Conservation (phyloP, 1,140 invertebrate genomes). For the Holotrichia oblita region DNA sequence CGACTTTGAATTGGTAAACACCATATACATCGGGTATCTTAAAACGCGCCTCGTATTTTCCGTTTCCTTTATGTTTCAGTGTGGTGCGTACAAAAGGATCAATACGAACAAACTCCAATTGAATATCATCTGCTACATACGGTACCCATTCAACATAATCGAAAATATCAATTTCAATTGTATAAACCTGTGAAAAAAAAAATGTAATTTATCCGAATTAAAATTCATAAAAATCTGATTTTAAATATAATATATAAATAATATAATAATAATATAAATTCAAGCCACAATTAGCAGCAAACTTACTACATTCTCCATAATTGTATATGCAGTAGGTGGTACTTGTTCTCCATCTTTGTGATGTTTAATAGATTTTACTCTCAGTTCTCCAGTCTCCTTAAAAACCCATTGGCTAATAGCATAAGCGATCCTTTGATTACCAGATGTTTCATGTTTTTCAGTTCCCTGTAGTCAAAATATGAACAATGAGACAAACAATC, state of each 20-base stretch:
- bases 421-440: conserved; percentile 86
- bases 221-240: too few relatives aligned
- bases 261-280: too few relatives aligned
- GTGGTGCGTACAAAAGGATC: conserved; percentile 96
- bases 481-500: background rate
- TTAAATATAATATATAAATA: too few relatives aligned
- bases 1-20: conserved; percentile 98
- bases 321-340: conserved; percentile 91
- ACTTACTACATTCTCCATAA: conserved; percentile 92
- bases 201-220: too few relatives aligned
- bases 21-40: conserved; percentile 99
- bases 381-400: conserved; percentile 92
- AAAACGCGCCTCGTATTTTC: conserved; percentile 88
- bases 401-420: conserved; percentile 97
- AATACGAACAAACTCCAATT: conserved; percentile 98
- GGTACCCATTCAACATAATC: conserved; percentile 89
- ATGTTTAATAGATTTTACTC: conserved; percentile 90
- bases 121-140: conserved; percentile 91
- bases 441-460: conserved; percentile 70
- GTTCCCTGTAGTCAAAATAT: conserved; percentile 50
- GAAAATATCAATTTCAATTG: conserved; percentile 91
- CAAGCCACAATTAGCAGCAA: too few relatives aligned
- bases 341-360: conserved; percentile 81
- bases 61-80: conserved; percentile 76
- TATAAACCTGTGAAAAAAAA: conserved; percentile 70